These are phyloP conservation scores for Abrostola tripartita DNA, from an alignment of 2,888 invertebrate species.

Conservation along the genomic window DNA sequence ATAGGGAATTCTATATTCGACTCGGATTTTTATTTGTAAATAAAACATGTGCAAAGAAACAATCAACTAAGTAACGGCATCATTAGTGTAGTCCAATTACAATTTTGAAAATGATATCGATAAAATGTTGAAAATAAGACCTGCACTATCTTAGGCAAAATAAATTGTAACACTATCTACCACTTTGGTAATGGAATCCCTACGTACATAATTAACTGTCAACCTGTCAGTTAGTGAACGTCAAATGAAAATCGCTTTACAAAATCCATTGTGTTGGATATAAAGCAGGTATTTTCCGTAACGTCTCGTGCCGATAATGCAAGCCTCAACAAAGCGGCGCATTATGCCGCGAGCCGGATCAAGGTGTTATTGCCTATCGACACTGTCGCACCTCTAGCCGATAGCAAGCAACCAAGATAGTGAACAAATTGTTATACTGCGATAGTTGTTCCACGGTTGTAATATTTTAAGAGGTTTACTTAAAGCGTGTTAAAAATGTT, in stretches of 20 bases:
- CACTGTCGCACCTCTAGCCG: constrained; percentile 14
- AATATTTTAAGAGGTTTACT: too few relatives aligned
- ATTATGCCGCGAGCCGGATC: constrained; percentile 7
- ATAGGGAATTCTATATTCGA: too few relatives aligned
- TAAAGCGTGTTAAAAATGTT: too few relatives aligned
- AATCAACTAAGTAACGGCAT: too few relatives aligned
- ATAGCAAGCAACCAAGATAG: constrained; percentile 8
- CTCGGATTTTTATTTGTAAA: too few relatives aligned
- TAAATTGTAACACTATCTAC: too few relatives aligned
- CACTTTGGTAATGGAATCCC: constrained; percentile 1
- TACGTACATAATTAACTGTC: too few relatives aligned
- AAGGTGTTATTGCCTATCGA: constrained; percentile 25
- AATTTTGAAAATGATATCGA: too few relatives aligned
- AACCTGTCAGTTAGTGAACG: background rate
- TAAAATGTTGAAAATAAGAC: too few relatives aligned
- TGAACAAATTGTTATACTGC: constrained; percentile 14
- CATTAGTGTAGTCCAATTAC: too few relatives aligned
- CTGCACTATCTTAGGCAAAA: too few relatives aligned
- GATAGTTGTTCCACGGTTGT: background rate
- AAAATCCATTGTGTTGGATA: constrained; percentile 18
- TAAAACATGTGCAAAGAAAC: too few relatives aligned
- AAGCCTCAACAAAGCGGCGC: constrained; percentile 36
- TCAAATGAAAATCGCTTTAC: constrained; percentile 24
- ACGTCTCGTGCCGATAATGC: constrained; percentile 28
- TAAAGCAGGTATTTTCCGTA: constrained; percentile 34